These are phyloP conservation scores for Aurelia sp. DNA, from an alignment of 30 jellyfish, hydroid and myxozoan species.

Conservation along the genomic window DNA sequence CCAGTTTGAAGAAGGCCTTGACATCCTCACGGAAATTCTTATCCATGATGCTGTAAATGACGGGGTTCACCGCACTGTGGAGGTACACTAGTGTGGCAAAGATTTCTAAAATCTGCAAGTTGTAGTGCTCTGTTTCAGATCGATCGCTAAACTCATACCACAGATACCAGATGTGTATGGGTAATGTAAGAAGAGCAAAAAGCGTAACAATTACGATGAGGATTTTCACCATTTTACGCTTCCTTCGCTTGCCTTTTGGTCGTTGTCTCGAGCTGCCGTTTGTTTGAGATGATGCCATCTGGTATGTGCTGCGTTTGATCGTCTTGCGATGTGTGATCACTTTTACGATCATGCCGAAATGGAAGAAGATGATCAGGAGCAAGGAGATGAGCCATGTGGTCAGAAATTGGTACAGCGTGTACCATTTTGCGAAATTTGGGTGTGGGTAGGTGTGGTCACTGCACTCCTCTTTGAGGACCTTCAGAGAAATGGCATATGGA, in stretches of 20 bases:
- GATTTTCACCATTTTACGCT: slow-evolving; percentile 71
- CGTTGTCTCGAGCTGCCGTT: neutral
- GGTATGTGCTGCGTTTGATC: slow-evolving; percentile 56
- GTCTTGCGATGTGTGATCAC: slow-evolving; percentile 60
- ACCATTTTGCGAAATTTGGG: slow-evolving; percentile 54
- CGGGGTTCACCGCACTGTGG: slow-evolving; percentile 81
- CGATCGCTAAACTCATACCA: slow-evolving; percentile 75
- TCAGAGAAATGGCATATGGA: slow-evolving; percentile 71
- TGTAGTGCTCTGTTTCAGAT: slow-evolving; percentile 22
- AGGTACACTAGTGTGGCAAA: slow-evolving; percentile 78
- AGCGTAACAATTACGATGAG: slow-evolving; percentile 62
- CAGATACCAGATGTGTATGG: slow-evolving; percentile 76
- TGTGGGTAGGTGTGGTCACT: slow-evolving; percentile 46
- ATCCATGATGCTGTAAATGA: slow-evolving; percentile 85
- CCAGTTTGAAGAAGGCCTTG: slow-evolving; percentile 1
- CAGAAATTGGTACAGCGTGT: slow-evolving; percentile 70
- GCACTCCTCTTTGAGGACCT: slow-evolving; percentile 36
- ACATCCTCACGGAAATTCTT: slow-evolving; percentile 65
- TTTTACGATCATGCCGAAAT: slow-evolving; percentile 58
- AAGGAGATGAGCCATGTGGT: slow-evolving; percentile 65
- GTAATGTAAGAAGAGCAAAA: slow-evolving; percentile 81
- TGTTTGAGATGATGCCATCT: neutral
- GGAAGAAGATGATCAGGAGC: slow-evolving; percentile 42
- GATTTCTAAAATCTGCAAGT: slow-evolving; percentile 53
- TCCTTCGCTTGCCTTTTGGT: slow-evolving; percentile 7